Base-by-base conservation (phyloP, 30 jellyfish, hydroid and myxozoan species). In the Haliclystus octoradiatus region DNA sequence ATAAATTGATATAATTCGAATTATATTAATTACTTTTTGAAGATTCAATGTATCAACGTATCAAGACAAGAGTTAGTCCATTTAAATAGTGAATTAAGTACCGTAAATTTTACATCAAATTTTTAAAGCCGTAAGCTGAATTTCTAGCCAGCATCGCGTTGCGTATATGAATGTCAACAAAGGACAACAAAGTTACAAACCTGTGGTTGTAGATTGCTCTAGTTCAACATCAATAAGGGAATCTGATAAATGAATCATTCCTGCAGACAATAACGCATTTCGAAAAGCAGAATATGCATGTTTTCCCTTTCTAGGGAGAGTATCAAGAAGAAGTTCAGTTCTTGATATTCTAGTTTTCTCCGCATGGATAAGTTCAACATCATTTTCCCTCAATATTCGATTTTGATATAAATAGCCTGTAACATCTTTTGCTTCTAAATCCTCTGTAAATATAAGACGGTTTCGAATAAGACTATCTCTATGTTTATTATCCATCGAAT, bases 261-360 rank as follows among this genome's bases (percentile, higher is more conserved):
- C n/a, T n/a, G n/a, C n/a, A n/a, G n/a, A n/a, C n/a, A n/a, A n/a
- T n/a, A n/a, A n/a, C n/a, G n/a, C n/a, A n/a, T n/a, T n/a, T n/a
- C n/a, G n/a, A n/a, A 85, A 73, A 7, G 35, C 76, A 9, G n/a
- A 64, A 64, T 63, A 85, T 1, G 93, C 96, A n/a, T 46, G 78
- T 1, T 83, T 83, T 22, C 96, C 96, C 69, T 73, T 85, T 52
- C 96, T 72, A 32, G 96, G 96, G 2, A 85, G 33, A 31, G 74
- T 62, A 73, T 85, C 96, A 40, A 85, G 70, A 24, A 85, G 60
- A 34, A 72, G 67, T 49, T 85, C 96, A n/a, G 73, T 92, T 33
- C 92, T 66, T 19, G 64, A 76, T 53, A 66, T 52, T 47, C 96
- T 73, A 2, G 94, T 78, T 24, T 50, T 68, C 73, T 50, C 76